Conservation (phyloP, 2,888 invertebrate species). For the Boloria selene region DNA sequence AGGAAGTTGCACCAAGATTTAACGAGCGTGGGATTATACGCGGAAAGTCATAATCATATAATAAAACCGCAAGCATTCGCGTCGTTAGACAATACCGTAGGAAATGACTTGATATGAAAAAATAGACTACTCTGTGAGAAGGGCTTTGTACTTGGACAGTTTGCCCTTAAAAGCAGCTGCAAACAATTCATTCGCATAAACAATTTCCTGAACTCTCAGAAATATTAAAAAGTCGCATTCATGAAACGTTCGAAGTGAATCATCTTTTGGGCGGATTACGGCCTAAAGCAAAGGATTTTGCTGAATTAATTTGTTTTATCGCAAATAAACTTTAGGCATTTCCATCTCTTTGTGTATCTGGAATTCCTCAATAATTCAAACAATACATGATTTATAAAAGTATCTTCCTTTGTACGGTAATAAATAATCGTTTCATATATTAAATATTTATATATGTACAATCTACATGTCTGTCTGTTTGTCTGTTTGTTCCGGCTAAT, state of each 20-base stretch:
- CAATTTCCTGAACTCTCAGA: constrained; percentile 11
- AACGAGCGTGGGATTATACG: constrained; percentile 25
- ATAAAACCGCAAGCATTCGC: constrained; percentile 26
- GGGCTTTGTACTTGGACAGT: not conserved
- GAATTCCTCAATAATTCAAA: constrained; percentile 11
- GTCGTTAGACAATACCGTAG: constrained; percentile 17
- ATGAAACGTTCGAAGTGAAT: constrained; percentile 10
- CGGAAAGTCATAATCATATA: constrained; percentile 37
- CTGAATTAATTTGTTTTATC: constrained; percentile 20
- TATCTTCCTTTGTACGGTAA: not conserved
- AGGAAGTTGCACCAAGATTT: constrained; percentile 25
- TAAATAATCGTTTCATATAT: too few relatives aligned
- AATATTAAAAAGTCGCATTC: constrained; percentile 21
- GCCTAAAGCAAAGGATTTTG: constrained; percentile 5
- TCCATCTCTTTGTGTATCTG: constrained; percentile 16
- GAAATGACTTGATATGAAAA: constrained; percentile 16
- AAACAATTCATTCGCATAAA: constrained; percentile 14
- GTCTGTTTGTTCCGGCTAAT: too few relatives aligned
- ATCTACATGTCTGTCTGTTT: too few relatives aligned
- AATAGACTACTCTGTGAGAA: constrained; percentile 1
- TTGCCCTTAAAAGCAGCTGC: constrained; percentile 4
- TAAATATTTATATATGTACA: too few relatives aligned
- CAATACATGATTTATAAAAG: constrained; percentile 4
- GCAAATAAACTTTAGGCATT: constrained; percentile 14
- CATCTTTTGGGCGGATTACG: constrained; percentile 8